phyloP scores from a whole-genome alignment of 2,113 vertebrate genomes.

The Herpetotheres cachinnans region DNA sequence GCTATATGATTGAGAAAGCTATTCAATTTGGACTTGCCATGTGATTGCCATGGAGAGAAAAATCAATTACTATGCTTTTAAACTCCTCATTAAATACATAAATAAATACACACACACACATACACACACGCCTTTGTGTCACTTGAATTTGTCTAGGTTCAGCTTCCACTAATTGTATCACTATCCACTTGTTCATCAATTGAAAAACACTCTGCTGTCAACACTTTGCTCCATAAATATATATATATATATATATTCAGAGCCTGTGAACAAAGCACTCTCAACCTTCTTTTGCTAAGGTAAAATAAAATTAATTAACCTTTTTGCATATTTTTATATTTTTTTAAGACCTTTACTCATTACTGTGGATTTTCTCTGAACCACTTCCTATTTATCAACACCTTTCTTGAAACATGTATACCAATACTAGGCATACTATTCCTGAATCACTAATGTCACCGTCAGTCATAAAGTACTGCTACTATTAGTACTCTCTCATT shows the following conservation, averaged over 20 bases:
- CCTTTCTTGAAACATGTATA: neutral
- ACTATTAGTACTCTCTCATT: neutral
- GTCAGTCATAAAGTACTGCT: neutral
- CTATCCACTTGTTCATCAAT: neutral
- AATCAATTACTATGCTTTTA: neutral
- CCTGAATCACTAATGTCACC: neutral
- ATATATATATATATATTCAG: neutral
- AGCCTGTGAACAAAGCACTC: neutral
- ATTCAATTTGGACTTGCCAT: neutral
- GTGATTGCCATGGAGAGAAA: neutral
- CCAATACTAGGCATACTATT: neutral
- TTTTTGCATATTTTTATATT: neutral
- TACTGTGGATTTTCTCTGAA: neutral
- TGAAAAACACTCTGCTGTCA: neutral
- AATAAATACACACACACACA: no score
- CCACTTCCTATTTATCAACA: neutral
- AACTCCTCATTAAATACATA: neutral
- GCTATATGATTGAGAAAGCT: neutral
- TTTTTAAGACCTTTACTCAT: neutral
- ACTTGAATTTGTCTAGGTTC: neutral
- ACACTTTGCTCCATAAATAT: neutral
- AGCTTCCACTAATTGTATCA: neutral
- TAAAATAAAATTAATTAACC: neutral
- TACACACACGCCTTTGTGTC: neutral
- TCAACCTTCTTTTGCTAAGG: neutral